Conservation (phyloP, 2,797 vertebrate genomes). For the Danio choprae region DNA sequence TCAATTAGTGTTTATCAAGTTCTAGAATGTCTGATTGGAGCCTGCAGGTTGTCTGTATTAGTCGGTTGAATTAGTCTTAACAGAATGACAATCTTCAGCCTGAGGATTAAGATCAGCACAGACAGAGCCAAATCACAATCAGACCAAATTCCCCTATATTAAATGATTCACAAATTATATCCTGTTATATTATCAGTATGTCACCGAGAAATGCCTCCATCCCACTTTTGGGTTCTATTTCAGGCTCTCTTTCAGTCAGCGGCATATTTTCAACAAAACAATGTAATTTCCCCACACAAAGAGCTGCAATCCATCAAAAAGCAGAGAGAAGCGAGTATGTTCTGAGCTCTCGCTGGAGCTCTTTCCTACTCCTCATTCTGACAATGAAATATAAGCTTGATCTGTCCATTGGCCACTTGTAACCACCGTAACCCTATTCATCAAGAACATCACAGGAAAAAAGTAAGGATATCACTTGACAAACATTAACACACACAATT, state of each 20-base stretch:
- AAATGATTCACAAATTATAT: conserved; percentile 30
- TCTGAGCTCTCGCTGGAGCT: conserved; percentile 40
- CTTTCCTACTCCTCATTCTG: conserved; percentile 50
- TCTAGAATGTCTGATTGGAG: not conserved
- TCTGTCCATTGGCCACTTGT: not conserved
- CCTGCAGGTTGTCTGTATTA: not conserved
- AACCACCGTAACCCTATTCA: not conserved
- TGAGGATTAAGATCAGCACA: conserved; percentile 8
- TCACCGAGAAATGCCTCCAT: conserved; percentile 33
- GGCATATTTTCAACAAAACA: conserved; percentile 75
- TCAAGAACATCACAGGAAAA: not conserved
- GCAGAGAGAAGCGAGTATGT: conserved; percentile 58
- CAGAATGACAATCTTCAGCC: conserved; percentile 8
- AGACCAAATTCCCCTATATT: conserved; percentile 17
- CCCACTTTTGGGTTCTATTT: conserved; percentile 32
- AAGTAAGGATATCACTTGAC: not conserved
- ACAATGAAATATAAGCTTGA: conserved; percentile 35
- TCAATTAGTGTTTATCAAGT: not conserved
- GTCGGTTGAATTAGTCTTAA: not conserved
- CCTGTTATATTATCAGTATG: conserved; percentile 12
- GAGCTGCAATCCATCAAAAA: conserved; percentile 74
- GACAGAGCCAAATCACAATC: not conserved
- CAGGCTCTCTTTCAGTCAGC: conserved; percentile 41
- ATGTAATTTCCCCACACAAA: conserved; percentile 76
- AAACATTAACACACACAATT: not conserved